These are phyloP conservation scores for Stegophylla sp. DNA, from an alignment of 2,888 invertebrate species.

Conservation along the genomic window DNA sequence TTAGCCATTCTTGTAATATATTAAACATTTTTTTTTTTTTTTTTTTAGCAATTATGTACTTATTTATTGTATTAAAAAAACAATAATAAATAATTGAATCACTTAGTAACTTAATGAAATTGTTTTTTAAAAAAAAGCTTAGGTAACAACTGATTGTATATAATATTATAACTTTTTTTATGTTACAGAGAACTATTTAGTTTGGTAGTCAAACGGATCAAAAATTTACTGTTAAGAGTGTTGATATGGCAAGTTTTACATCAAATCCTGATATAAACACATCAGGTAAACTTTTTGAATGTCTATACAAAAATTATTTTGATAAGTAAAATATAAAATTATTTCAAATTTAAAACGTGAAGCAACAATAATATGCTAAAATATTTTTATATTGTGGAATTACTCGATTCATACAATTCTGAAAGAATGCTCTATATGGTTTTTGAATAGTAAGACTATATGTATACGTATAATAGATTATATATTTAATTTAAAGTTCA, in stretches of 20 bases:
- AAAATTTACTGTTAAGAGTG: conserved; percentile 97
- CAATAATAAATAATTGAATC: not conserved
- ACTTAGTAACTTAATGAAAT: conserved; percentile 9
- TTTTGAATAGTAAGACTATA: conserved; percentile 95
- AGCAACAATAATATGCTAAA: conserved; percentile 98
- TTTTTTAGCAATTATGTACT: not conserved
- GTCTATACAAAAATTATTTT: conserved; percentile 12
- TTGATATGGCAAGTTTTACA: conserved; percentile 96
- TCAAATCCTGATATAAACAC: conserved; percentile 95
- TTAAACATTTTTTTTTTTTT: conserved; percentile 46
- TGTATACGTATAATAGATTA: too few relatives aligned
- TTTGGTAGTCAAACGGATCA: conserved; percentile 92
- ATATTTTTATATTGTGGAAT: conserved; percentile 97
- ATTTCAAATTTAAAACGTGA: conserved; percentile 92
- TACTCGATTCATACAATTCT: conserved; percentile 96
- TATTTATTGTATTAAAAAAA: not conserved
- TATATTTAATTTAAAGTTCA: too few relatives aligned
- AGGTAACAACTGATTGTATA: not conserved
- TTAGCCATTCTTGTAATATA: conserved; percentile 31
- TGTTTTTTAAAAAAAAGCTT: not conserved
- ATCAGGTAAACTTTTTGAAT: conserved; percentile 74
- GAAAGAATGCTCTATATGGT: conserved; percentile 99
- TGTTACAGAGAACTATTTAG: conserved; percentile 90
- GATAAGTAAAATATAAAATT: conserved; percentile 14
- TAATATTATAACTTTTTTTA: conserved; percentile 60